Evolutionary conservation across 2,113 vertebrate species (phyloP).

Genomic region (Coturnix japonica): DNA sequence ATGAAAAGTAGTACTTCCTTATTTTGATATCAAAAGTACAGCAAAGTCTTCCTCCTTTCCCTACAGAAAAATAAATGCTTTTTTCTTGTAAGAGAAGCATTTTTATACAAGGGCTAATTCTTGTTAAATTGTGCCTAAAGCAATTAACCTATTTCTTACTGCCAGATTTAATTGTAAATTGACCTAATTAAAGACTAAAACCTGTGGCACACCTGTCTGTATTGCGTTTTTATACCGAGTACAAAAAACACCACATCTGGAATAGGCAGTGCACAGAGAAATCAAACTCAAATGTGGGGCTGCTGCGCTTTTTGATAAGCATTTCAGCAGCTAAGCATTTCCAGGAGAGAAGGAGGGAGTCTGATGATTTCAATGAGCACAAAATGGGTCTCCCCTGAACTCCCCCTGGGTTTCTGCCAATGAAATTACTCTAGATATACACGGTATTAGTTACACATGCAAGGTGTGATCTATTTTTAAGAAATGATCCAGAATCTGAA

Average conservation of each 20-base stretch:
- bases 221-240: background rate
- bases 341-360: background rate
- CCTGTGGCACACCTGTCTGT: background rate
- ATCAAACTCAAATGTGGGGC: background rate
- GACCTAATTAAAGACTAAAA: constrained; percentile 50
- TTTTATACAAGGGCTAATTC: constrained; percentile 8
- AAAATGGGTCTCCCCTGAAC: background rate
- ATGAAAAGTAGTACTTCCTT: background rate
- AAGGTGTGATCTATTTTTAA: background rate
- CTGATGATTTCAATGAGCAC: background rate
- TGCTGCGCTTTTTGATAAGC: background rate
- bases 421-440: background rate
- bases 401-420: background rate
- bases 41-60: background rate
- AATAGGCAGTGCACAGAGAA: background rate
- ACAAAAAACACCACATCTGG: background rate
- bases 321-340: background rate
- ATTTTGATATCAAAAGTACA: background rate
- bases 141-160: constrained; percentile 70
- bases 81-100: background rate
- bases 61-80: background rate
- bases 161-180: constrained; percentile 31
- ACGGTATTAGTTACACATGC: background rate
- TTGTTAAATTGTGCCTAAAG: constrained; percentile 47
- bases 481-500: background rate